Percentiles rank a stretch among this genome's conserved stretches.
Evolutionary conservation across 2,888 invertebrate species (phyloP).

Genomic region (Synergus itoensis): DNA sequence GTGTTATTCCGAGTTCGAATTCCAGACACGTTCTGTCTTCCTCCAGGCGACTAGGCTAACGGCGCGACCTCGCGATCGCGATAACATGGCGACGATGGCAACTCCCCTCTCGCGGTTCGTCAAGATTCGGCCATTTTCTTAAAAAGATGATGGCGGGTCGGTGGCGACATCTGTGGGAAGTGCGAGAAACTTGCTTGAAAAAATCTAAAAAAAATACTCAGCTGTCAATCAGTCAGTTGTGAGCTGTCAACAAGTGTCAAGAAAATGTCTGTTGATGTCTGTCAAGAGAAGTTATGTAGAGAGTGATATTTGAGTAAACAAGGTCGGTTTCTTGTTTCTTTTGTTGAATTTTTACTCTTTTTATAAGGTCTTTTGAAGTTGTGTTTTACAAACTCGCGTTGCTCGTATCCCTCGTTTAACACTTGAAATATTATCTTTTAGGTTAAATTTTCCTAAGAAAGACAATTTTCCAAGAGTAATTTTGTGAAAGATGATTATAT

Average conservation of each 20-base stretch:
- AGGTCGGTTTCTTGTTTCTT: neutral
- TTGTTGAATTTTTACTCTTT: neutral
- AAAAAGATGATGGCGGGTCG: neutral
- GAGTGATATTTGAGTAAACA: neutral
- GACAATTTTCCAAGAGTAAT: neutral
- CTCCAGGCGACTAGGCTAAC: slow-evolving; percentile 22
- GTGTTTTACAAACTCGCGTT: neutral
- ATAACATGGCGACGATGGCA: slow-evolving; percentile 36
- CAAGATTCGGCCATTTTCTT: neutral
- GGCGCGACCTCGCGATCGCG: slow-evolving; percentile 21
- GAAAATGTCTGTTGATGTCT: neutral
- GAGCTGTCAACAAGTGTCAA: neutral
- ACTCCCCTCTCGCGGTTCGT: slow-evolving; percentile 8
- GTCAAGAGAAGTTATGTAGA: neutral
- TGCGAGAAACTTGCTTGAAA: neutral
- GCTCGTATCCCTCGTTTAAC: neutral
- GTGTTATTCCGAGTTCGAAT: slow-evolving; percentile 32
- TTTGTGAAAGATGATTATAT: neutral
- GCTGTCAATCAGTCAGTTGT: neutral
- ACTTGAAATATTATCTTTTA: neutral
- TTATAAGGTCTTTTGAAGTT: neutral
- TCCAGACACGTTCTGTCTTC: slow-evolving; percentile 37
- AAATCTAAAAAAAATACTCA: neutral
- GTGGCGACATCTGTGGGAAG: neutral
- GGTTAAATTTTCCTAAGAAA: neutral